Base-by-base conservation (phyloP, 2,113 vertebrate genomes). In the Dryoscopus gambensis region DNA sequence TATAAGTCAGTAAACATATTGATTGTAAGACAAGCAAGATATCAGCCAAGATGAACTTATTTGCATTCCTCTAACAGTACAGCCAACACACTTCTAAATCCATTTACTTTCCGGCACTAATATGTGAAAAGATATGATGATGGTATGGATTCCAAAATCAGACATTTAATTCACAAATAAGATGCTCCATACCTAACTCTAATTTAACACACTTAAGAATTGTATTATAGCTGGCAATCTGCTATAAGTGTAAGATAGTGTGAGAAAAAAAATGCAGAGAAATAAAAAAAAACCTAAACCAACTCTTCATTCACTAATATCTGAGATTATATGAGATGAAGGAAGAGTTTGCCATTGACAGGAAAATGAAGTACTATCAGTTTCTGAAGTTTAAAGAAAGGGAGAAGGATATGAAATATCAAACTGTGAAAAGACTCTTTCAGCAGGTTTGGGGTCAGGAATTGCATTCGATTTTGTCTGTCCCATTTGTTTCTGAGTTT, bases 11-110 rank as follows among this genome's bases (percentile, higher is more conserved):
- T 94, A 95, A 97, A 95, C 47, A 90, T 57, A 91, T 7, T 89
- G 81, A 96, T 91, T 95, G 57, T 86, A 94, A 95, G 95, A 70
- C 46, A 96, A 93, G 74, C 49, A 95, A 91, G 47, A 69, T 94
- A 96, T 64, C 53, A 95, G 35, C 55, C 80, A 93, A 80, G 69
- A 69, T 82, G 64, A 93, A 81, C 19, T 69, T 57, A 90, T 95
- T 53, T 94, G 42, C 78, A 63, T 93, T 93, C 95, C 23, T 81
- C 37, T 91, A 79, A 87, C 89, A 84, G 55, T 78, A 83, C 40
- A 95, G 25, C 19, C 64, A 95, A 90, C 67, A 79, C 24, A 95
- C 94, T 90, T 89, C 7, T 81, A 82, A 97, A 49, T 42, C 37
- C 35, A 67, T 89, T 94, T 93, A 74, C 87, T 93, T 95, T 81